Evolutionary conservation across 2,888 invertebrate species (phyloP).

Genomic region (Argyresthia albistria): DNA sequence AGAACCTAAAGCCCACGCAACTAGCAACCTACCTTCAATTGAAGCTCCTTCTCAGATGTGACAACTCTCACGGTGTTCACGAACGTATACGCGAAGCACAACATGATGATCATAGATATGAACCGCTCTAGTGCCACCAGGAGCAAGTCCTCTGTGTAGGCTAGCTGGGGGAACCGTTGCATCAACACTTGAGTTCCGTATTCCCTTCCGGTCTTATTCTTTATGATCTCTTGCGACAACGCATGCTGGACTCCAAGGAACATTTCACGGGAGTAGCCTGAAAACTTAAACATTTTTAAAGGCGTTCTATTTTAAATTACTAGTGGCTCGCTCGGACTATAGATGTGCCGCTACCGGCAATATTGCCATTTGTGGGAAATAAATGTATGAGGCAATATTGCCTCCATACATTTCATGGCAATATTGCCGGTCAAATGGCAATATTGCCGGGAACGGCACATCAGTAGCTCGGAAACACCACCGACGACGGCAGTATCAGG

Average conservation of each 20-base stretch:
- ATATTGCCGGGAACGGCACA: too few species aligned
- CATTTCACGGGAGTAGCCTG: constrained; percentile 60
- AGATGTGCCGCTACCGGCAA: too few species aligned
- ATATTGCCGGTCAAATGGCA: too few species aligned
- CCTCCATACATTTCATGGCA: too few species aligned
- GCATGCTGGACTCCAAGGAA: constrained; percentile 58
- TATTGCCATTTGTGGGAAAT: too few species aligned
- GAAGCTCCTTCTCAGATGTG: constrained; percentile 83
- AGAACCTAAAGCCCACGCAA: too few species aligned
- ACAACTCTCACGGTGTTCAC: constrained; percentile 84
- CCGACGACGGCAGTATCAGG: too few species aligned
- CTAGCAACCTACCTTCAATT: constrained; percentile 73
- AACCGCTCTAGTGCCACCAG: constrained; percentile 77
- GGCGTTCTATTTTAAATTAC: too few species aligned
- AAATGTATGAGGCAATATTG: too few species aligned
- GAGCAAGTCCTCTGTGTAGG: constrained; percentile 79
- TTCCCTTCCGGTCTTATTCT: constrained; percentile 40
- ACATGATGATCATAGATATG: constrained; percentile 84
- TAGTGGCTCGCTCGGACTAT: too few species aligned
- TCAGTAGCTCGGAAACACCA: too few species aligned
- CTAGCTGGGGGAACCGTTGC: constrained; percentile 81
- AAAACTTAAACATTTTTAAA: constrained; percentile 8
- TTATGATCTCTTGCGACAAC: constrained; percentile 53
- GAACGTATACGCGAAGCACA: constrained; percentile 87
- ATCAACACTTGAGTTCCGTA: constrained; percentile 59